Evolutionary conservation across 2,888 invertebrate genomes (phyloP).

Genomic region (Torymus aiolomorphi): DNA sequence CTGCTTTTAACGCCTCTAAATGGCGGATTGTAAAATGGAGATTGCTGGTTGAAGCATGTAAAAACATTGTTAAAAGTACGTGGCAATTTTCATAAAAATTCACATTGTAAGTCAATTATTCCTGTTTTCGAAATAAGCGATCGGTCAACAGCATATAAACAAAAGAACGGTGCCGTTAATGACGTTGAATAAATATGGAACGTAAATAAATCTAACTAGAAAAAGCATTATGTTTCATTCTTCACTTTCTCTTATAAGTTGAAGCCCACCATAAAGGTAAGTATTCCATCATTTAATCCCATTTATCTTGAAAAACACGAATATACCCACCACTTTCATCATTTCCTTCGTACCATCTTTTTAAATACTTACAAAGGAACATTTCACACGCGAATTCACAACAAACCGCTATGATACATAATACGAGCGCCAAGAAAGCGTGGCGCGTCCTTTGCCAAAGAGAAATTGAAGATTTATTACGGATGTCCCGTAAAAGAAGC

Average conservation of each 20-base stretch:
- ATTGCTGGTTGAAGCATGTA: conserved; percentile 14
- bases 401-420: no score
- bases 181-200: no score
- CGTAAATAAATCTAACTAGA: no score
- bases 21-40: conserved; percentile 30
- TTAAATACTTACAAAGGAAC: not conserved
- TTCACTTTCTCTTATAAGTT: no score
- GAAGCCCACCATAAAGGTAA: no score
- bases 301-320: not conserved
- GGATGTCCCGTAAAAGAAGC: conserved; percentile 22
- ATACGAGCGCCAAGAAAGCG: not conserved
- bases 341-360: not conserved
- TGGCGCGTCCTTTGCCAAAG: not conserved
- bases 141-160: no score
- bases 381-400: not conserved
- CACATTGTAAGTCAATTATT: no score
- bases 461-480: conserved; percentile 47
- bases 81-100: no score
- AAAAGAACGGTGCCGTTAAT: no score
- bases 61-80: conserved; percentile 1
- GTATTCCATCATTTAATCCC: no score
- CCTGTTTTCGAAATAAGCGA: no score
- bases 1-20: conserved; percentile 41
- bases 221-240: no score
- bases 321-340: not conserved